These are phyloP conservation scores for Gorilla gorilla DNA, from an alignment of 2,113 vertebrate species.

Conservation along the genomic window DNA sequence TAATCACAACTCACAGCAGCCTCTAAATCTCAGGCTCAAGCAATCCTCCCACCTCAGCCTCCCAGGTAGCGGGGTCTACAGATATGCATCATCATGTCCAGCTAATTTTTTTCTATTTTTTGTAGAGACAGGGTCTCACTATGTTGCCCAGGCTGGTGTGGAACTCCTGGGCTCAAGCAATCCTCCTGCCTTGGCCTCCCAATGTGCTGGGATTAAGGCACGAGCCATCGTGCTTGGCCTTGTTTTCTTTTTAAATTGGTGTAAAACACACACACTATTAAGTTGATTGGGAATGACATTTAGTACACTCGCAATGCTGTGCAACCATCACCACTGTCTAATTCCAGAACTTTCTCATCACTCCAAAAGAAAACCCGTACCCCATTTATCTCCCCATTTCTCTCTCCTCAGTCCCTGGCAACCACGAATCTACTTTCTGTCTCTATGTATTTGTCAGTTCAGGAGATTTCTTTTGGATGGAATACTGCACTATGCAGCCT, in stretches of 20 bases:
- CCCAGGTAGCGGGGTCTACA: too few species aligned
- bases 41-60: too few species aligned
- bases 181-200: too few species aligned
- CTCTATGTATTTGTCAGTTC: neutral
- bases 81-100: too few species aligned
- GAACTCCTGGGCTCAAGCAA: too few species aligned
- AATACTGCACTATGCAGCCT: neutral
- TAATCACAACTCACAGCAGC: too few species aligned
- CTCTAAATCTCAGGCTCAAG: too few species aligned
- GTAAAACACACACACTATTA: neutral
- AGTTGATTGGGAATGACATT: neutral
- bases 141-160: too few species aligned
- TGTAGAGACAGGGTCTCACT: too few species aligned
- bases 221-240: too few species aligned
- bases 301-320: neutral
- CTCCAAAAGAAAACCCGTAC: neutral
- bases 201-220: too few species aligned
- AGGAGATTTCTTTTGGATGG: neutral
- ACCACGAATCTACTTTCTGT: neutral
- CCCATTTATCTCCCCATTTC: neutral
- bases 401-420: neutral
- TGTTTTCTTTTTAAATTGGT: neutral
- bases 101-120: too few species aligned
- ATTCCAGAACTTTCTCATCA: neutral
- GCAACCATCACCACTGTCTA: neutral